A percentile compares a stretch with the other conserved stretches of the same genome.
These are phyloP conservation scores for Dryobota labecula DNA, from an alignment of 2,888 invertebrate species.

Conservation along the genomic window DNA sequence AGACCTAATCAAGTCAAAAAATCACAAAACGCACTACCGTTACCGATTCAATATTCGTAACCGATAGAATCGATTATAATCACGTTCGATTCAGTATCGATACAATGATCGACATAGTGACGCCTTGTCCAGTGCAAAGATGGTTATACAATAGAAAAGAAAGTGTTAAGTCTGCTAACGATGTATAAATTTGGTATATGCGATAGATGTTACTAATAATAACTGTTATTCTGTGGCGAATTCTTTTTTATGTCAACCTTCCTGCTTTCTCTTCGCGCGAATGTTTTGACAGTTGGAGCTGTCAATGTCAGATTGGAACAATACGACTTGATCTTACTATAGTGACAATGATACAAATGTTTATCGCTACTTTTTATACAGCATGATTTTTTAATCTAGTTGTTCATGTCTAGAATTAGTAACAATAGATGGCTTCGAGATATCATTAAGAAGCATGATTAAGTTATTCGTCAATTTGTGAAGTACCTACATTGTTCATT, in stretches of 20 bases:
- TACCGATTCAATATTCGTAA: slow-evolving; percentile 75
- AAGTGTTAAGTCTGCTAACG: slow-evolving; percentile 84
- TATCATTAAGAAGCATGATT: slow-evolving; percentile 42
- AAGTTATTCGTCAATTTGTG: slow-evolving; percentile 13
- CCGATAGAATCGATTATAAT: slow-evolving; percentile 82
- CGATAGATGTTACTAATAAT: slow-evolving; percentile 68
- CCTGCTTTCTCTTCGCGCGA: slow-evolving; percentile 62
- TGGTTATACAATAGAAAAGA: slow-evolving; percentile 84
- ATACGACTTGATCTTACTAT: slow-evolving; percentile 25
- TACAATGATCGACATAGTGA: slow-evolving; percentile 84
- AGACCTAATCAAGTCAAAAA: slow-evolving; percentile 80
- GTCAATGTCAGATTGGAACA: slow-evolving; percentile 52
- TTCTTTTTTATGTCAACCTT: slow-evolving; percentile 65
- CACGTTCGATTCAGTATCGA: slow-evolving; percentile 84
- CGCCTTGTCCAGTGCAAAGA: slow-evolving; percentile 82
- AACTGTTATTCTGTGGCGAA: slow-evolving; percentile 72
- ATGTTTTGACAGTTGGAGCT: slow-evolving; percentile 54
- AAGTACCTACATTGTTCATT: slow-evolving; percentile 11
- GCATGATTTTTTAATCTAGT: slow-evolving; percentile 3
- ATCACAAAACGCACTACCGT: slow-evolving; percentile 75
- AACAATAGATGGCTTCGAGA: slow-evolving; percentile 2
- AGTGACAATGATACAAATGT: slow-evolving; percentile 35
- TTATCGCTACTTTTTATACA: neutral
- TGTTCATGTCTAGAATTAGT: slow-evolving; percentile 15
- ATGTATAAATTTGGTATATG: slow-evolving; percentile 80